Evolutionary conservation across 2,797 vertebrate genomes (phyloP).

Genomic region (Agapornis canus): DNA sequence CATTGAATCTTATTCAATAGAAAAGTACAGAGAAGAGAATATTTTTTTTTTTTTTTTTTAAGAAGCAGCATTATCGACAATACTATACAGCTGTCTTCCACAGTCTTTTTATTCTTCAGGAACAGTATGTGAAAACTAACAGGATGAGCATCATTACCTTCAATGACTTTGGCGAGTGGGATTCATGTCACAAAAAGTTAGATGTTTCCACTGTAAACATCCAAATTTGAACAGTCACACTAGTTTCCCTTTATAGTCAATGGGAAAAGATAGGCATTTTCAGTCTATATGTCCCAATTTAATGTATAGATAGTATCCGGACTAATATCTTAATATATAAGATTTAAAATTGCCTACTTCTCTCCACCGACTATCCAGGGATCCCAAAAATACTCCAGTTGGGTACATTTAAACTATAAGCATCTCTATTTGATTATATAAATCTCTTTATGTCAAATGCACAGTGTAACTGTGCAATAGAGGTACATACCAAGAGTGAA

Average conservation of each 20-base stretch:
- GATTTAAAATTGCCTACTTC: neutral
- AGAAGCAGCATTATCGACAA: neutral
- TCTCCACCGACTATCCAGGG: neutral
- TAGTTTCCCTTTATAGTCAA: neutral
- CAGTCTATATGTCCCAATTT: neutral
- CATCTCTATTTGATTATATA: neutral
- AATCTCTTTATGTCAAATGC: neutral
- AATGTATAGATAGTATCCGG: neutral
- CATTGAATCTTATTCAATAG: slow-evolving; percentile 82
- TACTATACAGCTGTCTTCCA: neutral
- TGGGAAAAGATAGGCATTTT: neutral
- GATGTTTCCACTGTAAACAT: neutral
- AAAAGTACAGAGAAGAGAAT: neutral
- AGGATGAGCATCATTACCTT: neutral
- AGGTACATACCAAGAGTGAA: neutral
- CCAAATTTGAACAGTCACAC: neutral
- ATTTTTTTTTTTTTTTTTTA: neutral
- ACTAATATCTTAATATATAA: neutral
- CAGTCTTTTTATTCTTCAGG: neutral
- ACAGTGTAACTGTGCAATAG: neutral
- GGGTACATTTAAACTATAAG: neutral
- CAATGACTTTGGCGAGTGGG: neutral
- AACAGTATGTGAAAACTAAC: neutral
- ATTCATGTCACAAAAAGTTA: neutral
- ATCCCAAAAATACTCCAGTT: neutral